Base-by-base conservation (phyloP, 2,888 invertebrate genomes). In the Hirudinaria manillensis region DNA sequence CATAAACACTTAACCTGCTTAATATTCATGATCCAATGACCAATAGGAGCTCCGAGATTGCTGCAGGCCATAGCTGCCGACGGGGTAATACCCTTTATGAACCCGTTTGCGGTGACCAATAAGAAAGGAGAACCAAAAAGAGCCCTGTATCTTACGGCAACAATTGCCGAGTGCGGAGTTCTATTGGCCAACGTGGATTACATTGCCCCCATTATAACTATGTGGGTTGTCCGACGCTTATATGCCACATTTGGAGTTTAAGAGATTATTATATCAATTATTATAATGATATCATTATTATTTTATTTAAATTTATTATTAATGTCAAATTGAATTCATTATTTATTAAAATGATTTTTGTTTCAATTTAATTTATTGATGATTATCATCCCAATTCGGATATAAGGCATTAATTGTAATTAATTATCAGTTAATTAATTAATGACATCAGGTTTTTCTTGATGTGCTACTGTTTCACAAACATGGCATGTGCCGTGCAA, bases 401-500 rank as follows among this genome's bases (percentile, higher is more conserved):
- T n/a, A n/a, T n/a, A n/a, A n/a, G n/a, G n/a, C n/a, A n/a, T n/a
- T n/a, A n/a, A n/a, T n/a, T n/a, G n/a, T n/a, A n/a, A n/a, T n/a
- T n/a, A n/a, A n/a, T n/a, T n/a, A n/a, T n/a, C n/a, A 36, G 10
- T 6, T 3, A 36, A 36, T 36, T 36, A 36, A 6, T n/a, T n/a
- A 6, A 36, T 36, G 3, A 36, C 36, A 10, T 36, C 36, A 80
- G 80, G 79, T 99, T 99, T 89, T 99, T 99, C 90, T 90, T 99
- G 80, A 99, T 99, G 98, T 99, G 99, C 87, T 99, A 99, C 99
- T 36, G 36, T 71, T 99, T 99, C 86, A 98, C 99, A 21, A 99
- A 99, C 87, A 89, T 99, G 78, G 98, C 99, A 38, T 99, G 99
- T 87, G 97, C 96, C 74, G 89, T 99, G 70, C 99, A 99, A 87